These are phyloP conservation scores for Mus minutoides DNA, from an alignment of 2,797 vertebrate species.

Conservation along the genomic window DNA sequence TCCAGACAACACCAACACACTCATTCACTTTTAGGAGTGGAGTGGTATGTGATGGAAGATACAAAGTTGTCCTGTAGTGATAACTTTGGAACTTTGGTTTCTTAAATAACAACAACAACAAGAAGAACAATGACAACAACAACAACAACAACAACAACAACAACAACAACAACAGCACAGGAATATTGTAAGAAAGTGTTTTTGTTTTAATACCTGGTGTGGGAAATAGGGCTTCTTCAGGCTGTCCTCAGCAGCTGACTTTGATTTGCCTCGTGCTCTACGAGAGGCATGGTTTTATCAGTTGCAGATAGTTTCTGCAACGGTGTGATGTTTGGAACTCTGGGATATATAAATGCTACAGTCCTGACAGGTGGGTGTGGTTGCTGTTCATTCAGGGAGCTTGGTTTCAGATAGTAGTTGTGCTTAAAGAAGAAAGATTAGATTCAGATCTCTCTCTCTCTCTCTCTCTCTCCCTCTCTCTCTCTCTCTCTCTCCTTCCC, in stretches of 20 bases:
- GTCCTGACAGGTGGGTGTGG: not conserved
- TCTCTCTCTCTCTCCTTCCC: too few relatives aligned
- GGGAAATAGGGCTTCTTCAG: not conserved
- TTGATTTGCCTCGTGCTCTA: not conserved
- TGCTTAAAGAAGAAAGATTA: not conserved
- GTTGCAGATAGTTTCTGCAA: not conserved
- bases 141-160: too few relatives aligned
- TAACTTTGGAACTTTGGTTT: not conserved
- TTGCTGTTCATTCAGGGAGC: not conserved
- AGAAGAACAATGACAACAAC: too few relatives aligned
- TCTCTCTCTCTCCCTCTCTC: too few relatives aligned
- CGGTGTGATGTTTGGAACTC: not conserved
- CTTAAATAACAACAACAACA: not conserved
- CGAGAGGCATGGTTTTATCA: not conserved
- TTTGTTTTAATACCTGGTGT: not conserved
- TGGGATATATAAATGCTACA: not conserved
- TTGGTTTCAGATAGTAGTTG: not conserved
- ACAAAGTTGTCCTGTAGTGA: not conserved
- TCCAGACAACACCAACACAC: too few relatives aligned
- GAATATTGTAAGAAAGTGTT: not conserved
- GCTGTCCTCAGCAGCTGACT: not conserved
- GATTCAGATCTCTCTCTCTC: not conserved
- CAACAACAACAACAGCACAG: not conserved
- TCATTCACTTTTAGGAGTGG: not conserved
- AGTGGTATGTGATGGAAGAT: not conserved